Base-by-base conservation (phyloP, 2,797 vertebrate species). In the Merluccius polli region DNA sequence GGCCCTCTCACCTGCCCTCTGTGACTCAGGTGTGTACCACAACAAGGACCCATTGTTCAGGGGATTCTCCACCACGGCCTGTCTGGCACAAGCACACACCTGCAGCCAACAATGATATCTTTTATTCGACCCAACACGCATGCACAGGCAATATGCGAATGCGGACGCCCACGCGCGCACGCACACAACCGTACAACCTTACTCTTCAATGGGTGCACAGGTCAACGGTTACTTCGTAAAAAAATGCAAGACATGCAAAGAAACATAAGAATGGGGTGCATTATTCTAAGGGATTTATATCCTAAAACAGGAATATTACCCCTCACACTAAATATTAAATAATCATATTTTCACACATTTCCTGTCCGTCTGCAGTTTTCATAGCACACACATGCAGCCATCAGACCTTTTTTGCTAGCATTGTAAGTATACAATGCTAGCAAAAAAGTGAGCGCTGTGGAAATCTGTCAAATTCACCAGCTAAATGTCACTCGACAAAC, bases 41-140 rank as follows among this genome's bases (percentile, higher is more conserved):
- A 87, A 94, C 91, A 94, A 89, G 90, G 82, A 78, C 70, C 85
- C 87, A 92, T 94, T 94, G 93, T 94, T 93, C 89, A 83, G 71
- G 0, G 38, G 81, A 90, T 90, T 88, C 86, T 87, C 81, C 35
- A 78, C 86, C 86, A 81, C 88, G 90, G 88, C 78, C 88, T 86
- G 88, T 80, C 89, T 80, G 59, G 73, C 88, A 89, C 88, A 91
- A 91, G 92, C 87, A 93, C 90, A 91, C 94, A 94, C 94, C 93
- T 94, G 94, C 93, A 92, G 81, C 77, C 86, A 87, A 82, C 90
- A 91, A 93, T 90, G 83, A 88, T 79, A 65, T 84, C 92, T 90
- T 52, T 92, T 86, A 92, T 93, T 90, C 79, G 76, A 83, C 83
- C 18, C 24, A 27, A 63, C 73, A 38, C 73, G 33, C 68, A 38